Base-by-base conservation (phyloP, 2,888 invertebrate species). In the Ectropis crepuscularia region DNA sequence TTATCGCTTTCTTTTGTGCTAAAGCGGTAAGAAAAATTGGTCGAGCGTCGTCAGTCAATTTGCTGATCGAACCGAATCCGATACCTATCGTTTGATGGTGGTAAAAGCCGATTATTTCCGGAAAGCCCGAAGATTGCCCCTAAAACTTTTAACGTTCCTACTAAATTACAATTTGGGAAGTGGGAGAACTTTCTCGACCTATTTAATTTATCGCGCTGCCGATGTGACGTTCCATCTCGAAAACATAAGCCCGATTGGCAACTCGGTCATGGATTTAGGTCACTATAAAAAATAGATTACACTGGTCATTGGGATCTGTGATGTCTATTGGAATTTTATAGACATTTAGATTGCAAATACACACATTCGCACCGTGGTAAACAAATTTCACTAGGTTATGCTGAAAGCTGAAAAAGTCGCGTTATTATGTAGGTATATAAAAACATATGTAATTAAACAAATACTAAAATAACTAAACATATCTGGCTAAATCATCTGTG, bases 71-170 rank as follows among this genome's bases (percentile, higher is more conserved):
- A 68, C 74, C 74, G 75, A 79, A 78, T 77, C 72, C 72, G 73
- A 78, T 76, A 72, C 76, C 72, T 75, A 78, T 74, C 72, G 75
- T 78, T 81, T 80, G 77, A 80, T 77, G 75, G 77, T 75, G 78
- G 73, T 78, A 81, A 80, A 83, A 83, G 81, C 82, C 84, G 85
- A 87, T 86, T 87, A 85, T 82, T 76, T 79, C 74, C 77, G 76
- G 76, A 76, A 65, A 79, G 82, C 76, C 78, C 82, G 79, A 85
- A 85, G 85, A 87, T 86, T 82, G 85, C 82, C 82, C 85, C 84
- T 86, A 86, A 86, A 87, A 86, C 81, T 86, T 86, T 85, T 87
- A 87, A 87, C 81, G 86, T 78, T 78, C 76, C 77, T 70, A 83
- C 82, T 85, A 85, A 87, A 86, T 87, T 85, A 84, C 86, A 82